Percentiles rank a stretch among this genome's conserved stretches.
Evolutionary conservation across 2,888 invertebrate genomes (phyloP).

Genomic region (Bellardia bayeri): DNA sequence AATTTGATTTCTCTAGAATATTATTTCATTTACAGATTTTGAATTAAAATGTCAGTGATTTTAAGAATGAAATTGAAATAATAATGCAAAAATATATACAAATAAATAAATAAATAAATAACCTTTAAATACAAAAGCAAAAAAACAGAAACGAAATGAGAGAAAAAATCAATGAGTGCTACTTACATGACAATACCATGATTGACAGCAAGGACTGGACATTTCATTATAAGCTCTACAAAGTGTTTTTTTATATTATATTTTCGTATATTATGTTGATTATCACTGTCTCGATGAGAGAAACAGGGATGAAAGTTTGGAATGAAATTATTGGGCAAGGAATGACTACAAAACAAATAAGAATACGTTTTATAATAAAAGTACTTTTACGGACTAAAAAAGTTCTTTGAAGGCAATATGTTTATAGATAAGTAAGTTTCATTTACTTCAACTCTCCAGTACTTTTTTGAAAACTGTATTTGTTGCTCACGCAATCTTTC

Average conservation of each 20-base stretch:
- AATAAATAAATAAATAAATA: background rate
- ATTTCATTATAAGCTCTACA: conserved; percentile 67
- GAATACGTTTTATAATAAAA: background rate
- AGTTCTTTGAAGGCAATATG: background rate
- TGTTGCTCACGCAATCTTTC: background rate
- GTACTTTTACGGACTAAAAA: background rate
- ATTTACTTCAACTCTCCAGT: background rate
- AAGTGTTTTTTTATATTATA: conserved; percentile 31
- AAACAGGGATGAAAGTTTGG: background rate
- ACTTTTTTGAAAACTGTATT: background rate
- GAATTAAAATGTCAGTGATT: conserved; percentile 51
- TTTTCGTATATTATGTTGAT: background rate
- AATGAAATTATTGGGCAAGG: background rate
- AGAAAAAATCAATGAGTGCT: conserved; percentile 57
- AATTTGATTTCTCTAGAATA: background rate
- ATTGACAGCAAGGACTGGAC: conserved; percentile 70
- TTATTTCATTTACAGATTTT: conserved; percentile 39
- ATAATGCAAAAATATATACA: background rate
- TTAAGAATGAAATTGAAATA: conserved; percentile 29
- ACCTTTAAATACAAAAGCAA: background rate
- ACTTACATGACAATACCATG: conserved; percentile 64
- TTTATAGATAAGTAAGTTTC: background rate
- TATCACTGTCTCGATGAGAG: conserved; percentile 12
- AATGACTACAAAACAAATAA: background rate
- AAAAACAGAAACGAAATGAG: background rate